Conservation (phyloP, 2,888 invertebrate species). For the Philopedon plagiatum region DNA sequence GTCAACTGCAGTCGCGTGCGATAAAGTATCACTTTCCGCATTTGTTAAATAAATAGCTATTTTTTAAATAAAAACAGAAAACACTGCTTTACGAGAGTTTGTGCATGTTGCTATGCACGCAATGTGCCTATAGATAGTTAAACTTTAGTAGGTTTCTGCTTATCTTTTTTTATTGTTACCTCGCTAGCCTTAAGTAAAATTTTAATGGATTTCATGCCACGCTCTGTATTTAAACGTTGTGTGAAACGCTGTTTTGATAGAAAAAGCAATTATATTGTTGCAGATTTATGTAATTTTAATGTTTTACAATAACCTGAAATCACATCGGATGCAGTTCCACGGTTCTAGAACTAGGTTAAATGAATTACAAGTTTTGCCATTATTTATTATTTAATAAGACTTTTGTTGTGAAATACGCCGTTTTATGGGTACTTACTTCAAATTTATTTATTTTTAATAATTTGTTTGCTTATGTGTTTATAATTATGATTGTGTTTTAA, state of each 20-base stretch:
- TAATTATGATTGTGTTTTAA: not conserved
- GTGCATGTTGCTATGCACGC: no score
- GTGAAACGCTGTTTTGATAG: not conserved
- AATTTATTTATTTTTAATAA: conserved; percentile 10
- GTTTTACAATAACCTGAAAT: conserved; percentile 32
- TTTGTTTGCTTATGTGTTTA: not conserved
- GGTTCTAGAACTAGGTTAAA: conserved; percentile 27
- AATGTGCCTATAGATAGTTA: no score
- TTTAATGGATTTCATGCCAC: not conserved
- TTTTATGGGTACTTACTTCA: not conserved
- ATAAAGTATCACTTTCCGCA: no score
- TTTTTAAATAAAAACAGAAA: no score
- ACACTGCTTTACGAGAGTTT: no score
- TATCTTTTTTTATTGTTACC: no score
- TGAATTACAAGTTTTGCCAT: conserved; percentile 16
- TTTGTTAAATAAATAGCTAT: no score
- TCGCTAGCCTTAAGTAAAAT: no score
- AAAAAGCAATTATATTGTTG: conserved; percentile 25
- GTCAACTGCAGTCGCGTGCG: no score
- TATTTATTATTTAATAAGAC: conserved; percentile 7
- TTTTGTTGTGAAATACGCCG: not conserved
- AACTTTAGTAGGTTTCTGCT: no score
- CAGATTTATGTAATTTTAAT: conserved; percentile 20
- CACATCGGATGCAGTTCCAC: conserved; percentile 29
- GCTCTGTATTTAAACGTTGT: not conserved